A percentile compares a stretch with the other conserved stretches of the same genome.
Evolutionary conservation across 2,113 vertebrate species (phyloP).

Genomic region (Phaethon lepturus): DNA sequence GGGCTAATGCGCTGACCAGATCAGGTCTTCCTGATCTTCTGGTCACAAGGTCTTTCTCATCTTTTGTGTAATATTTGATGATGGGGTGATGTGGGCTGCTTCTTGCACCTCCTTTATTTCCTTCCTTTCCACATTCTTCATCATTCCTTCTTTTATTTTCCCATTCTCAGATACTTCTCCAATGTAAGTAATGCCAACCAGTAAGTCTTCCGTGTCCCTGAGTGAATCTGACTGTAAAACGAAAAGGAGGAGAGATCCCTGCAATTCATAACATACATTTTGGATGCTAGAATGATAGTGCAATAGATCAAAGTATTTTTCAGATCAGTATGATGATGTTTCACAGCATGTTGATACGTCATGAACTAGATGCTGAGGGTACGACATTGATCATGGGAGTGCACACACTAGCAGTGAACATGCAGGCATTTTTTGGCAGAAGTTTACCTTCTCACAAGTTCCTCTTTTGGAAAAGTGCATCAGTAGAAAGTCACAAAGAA

Average conservation of each 20-base stretch:
- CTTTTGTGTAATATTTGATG: not conserved
- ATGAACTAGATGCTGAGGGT: not conserved
- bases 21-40: not conserved
- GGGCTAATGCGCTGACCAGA: not conserved
- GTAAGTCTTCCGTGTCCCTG: conserved; percentile 13
- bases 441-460: conserved; percentile 8
- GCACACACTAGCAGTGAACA: not conserved
- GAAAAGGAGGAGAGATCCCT: not conserved
- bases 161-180: not conserved
- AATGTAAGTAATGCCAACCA: not conserved
- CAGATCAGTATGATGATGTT: not conserved
- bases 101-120: not conserved
- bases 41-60: not conserved
- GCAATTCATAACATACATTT: not conserved
- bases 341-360: not conserved
- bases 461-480: not conserved
- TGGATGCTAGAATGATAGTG: not conserved
- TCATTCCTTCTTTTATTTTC: not conserved
- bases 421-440: not conserved
- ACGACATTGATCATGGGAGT: not conserved
- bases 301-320: conserved; percentile 6
- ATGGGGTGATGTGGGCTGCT: not conserved
- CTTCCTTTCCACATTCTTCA: not conserved
- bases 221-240: not conserved
- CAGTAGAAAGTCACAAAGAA: not conserved